Base-by-base conservation (phyloP, 2,888 invertebrate species). In the Galerucella nymphaeae region DNA sequence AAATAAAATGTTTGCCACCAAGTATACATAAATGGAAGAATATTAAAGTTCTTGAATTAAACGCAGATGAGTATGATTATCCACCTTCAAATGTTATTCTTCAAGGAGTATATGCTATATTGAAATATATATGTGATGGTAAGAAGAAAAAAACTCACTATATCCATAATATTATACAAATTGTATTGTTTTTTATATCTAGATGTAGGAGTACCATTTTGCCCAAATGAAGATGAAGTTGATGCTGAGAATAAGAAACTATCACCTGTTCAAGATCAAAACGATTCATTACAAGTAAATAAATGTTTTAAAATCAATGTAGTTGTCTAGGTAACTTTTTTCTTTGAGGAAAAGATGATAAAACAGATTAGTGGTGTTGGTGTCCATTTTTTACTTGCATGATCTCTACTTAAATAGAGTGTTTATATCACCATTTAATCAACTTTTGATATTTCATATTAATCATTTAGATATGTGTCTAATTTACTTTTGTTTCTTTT, bases 11-110 rank as follows among this genome's bases (percentile, higher is more conserved):
- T 80, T 86, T 94, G 69, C 93, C 93, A 76, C 88, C 89, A 77
- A 90, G 91, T 77, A 82, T 95, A 76, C 91, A 93, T 81, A 89
- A 90, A 77, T 90, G 91, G 78, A 89, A 88, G 80, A 90, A 89
- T 82, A 86, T 96, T 76, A 86, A 87, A 74, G 87, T 88, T 63
- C 87, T 96, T 78, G 88, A 90, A 76, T 82, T 94, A 72, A 92
- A 94, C 86, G 85, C 86, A 75, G 88, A 90, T 67, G 87, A 89
- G 59, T 90, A 94, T 84, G 84, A 85, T 66, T 93, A 91, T 86
- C 95, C 95, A 72, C 89, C 93, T 11, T 76, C 85, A 80, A 90
- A 91, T 75, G 87, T 94, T 75, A 86, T 89, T 55, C 81, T 83
- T 64, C 87, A 89, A 77, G 93, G 93, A 64, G 90, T 91, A 41